Evolutionary conservation across 2,113 vertebrate genomes (phyloP), one percentile per base, ranked within the genome.

Genomic region (Phoxinus phoxinus): DNA sequence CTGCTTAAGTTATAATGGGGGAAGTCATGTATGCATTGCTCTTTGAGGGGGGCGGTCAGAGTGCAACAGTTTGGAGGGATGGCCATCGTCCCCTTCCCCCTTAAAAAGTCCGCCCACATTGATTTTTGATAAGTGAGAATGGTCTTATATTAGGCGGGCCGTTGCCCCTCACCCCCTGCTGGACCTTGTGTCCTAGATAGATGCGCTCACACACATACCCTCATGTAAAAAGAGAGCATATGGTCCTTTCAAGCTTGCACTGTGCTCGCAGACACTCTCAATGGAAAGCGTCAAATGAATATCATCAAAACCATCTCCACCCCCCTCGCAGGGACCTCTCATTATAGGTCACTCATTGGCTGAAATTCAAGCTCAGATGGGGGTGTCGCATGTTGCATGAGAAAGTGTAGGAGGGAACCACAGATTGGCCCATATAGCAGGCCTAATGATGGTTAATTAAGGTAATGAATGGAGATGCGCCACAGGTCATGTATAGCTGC

Each of bases 381-480:
- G 87, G 46, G 87, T 27, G 65, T 77, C 41, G 59, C 37, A 77
- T 84, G 59, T 86, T 65, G 84, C 78, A 71, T 87, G 83, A 85
- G 83, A 87, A 91, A 96, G 95, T 95, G 84, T 82, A 46, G 86
- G 61, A 81, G 86, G 37, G 61, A 77, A 67, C 71, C 81, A 59
- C 86, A 89, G 90, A 91, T 95, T 96, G 95, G 93, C 93, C 94
- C 94, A 91, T 96, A 95, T 95, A 94, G 94, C 94, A 95, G 91
- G 87, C 82, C 89, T 87, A 93, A 95, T 93, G 93, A 93, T 93
- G 93, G 92, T 96, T 96, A 96, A 96, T 95, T 95, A 94, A 95
- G 95, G 92, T 94, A 95, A 96, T 95, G 95, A 96, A 96, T 94
- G 94, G 91, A 94, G 81, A 86, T 90, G 86, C 87, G 89, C 87